A percentile compares a stretch with the other conserved stretches of the same genome.
phyloP scores from a whole-genome alignment of 2,113 vertebrate genomes.

The Malurus melanocephalus region DNA sequence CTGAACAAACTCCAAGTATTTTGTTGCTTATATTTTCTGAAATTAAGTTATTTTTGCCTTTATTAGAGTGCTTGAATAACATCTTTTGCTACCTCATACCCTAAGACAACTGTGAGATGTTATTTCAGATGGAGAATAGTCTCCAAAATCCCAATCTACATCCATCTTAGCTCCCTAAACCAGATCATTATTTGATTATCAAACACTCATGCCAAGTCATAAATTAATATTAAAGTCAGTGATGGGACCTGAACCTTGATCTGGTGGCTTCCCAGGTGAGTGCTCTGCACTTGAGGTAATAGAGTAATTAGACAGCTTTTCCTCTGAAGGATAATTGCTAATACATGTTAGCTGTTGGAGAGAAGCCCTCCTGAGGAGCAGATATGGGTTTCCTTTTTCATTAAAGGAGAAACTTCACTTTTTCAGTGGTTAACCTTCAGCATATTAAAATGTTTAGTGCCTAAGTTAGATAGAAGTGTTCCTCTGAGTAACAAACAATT shows the following conservation, averaged over 20 bases:
- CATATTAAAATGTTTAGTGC: constrained; percentile 46
- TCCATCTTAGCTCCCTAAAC: not conserved
- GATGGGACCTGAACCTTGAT: constrained; percentile 64
- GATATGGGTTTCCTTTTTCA: constrained; percentile 45
- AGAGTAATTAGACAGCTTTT: constrained; percentile 63
- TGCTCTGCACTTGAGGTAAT: constrained; percentile 49
- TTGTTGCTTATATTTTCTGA: not conserved
- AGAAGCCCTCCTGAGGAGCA: constrained; percentile 47
- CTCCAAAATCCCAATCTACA: not conserved
- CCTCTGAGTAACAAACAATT: constrained; percentile 46
- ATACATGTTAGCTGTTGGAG: constrained; percentile 48
- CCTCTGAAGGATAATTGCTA: constrained; percentile 62
- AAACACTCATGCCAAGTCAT: constrained; percentile 29
- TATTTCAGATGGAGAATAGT: not conserved
- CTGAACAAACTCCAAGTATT: not conserved
- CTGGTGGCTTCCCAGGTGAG: constrained; percentile 60
- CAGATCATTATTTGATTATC: constrained; percentile 56
- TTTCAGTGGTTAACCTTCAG: constrained; percentile 46
- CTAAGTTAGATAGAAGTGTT: not conserved
- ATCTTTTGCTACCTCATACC: not conserved
- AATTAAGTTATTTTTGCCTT: not conserved
- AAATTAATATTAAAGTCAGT: constrained; percentile 64
- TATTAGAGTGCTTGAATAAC: not conserved
- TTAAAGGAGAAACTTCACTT: constrained; percentile 58
- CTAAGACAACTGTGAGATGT: not conserved